A percentile compares a stretch with the other conserved stretches of the same genome.
These are phyloP conservation scores for Nyctibius bracteatus DNA, from an alignment of 2,113 vertebrate species.

Conservation along the genomic window DNA sequence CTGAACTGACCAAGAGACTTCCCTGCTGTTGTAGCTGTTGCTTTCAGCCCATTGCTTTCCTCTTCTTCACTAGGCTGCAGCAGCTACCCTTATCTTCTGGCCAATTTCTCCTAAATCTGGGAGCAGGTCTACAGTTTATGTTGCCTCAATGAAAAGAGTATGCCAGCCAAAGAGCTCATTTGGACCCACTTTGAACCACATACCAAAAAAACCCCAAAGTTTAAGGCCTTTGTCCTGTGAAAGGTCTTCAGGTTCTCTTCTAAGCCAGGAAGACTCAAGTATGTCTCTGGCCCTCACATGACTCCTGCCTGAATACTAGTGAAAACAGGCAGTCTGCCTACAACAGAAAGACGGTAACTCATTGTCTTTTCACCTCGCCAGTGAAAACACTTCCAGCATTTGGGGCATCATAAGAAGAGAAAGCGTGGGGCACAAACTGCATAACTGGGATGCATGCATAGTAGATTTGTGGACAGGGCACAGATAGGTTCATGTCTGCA, in stretches of 20 bases:
- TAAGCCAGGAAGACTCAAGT: background rate
- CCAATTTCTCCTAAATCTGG: background rate
- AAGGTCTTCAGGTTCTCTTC: background rate
- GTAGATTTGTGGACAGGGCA: background rate
- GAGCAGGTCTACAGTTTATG: background rate
- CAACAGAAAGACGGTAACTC: background rate
- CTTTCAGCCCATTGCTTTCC: background rate
- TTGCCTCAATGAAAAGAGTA: background rate
- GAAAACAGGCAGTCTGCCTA: background rate
- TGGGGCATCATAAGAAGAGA: background rate
- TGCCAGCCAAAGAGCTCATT: background rate
- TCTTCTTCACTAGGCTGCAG: background rate
- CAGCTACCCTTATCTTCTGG: background rate
- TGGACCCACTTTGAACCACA: background rate
- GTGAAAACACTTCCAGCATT: background rate
- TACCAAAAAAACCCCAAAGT: background rate
- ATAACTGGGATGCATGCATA: background rate
- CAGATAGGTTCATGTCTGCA: background rate
- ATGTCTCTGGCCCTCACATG: background rate
- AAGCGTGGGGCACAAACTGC: background rate
- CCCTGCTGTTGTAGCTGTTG: background rate
- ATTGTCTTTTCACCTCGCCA: background rate
- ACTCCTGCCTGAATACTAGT: background rate
- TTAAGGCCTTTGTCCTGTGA: background rate
- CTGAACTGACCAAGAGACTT: background rate